Conservation (phyloP, 1,140 invertebrate genomes). For the Antheraea pernyi region DNA sequence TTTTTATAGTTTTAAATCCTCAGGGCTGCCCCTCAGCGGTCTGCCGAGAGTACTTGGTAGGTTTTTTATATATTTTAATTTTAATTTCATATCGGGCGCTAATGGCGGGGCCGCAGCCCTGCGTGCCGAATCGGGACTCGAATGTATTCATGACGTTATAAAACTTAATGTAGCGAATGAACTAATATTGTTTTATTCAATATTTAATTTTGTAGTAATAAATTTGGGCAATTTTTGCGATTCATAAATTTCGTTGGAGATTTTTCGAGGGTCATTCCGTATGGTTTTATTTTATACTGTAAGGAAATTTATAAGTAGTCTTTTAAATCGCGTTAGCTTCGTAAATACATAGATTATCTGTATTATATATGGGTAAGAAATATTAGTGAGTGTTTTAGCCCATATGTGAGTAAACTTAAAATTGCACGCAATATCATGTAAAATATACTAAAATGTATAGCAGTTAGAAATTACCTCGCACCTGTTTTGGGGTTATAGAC, state of each 20-base stretch:
- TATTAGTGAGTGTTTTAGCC: no score
- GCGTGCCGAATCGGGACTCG: slow-evolving; percentile 69
- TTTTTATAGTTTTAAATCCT: slow-evolving; percentile 49
- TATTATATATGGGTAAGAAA: no score
- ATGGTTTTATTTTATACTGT: neutral
- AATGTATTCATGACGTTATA: slow-evolving; percentile 75
- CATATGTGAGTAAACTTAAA: no score
- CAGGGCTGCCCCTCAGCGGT: slow-evolving; percentile 75
- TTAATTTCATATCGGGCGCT: slow-evolving; percentile 77
- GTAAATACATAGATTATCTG: no score
- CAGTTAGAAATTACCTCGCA: no score
- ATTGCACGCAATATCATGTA: no score
- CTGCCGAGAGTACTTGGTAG: slow-evolving; percentile 65
- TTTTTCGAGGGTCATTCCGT: slow-evolving; percentile 1
- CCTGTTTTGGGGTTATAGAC: no score
- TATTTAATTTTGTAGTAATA: slow-evolving; percentile 73
- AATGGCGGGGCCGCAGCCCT: slow-evolving; percentile 73
- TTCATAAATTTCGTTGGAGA: slow-evolving; percentile 63
- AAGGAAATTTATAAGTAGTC: neutral
- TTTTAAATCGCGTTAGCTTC: no score
- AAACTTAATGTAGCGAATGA: slow-evolving; percentile 77
- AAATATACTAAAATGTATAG: no score
- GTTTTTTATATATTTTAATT: slow-evolving; percentile 79
- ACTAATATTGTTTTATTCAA: slow-evolving; percentile 78
- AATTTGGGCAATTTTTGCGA: slow-evolving; percentile 65